Base-by-base conservation (phyloP, 2,888 invertebrate genomes). In the Eulithis prunata region DNA sequence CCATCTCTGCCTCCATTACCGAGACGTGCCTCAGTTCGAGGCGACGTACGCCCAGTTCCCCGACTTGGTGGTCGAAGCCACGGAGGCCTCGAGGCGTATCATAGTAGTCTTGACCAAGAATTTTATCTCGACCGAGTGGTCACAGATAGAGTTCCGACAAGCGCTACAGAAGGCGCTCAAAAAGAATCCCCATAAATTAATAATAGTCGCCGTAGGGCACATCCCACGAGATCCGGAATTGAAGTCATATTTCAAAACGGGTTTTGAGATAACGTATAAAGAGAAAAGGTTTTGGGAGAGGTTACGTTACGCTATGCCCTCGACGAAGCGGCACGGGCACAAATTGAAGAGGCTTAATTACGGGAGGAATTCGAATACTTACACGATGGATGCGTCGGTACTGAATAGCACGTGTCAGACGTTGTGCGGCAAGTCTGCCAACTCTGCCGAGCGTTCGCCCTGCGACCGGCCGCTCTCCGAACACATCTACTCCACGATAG, bases 241-340 rank as follows among this genome's bases (percentile, higher is more conserved):
- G 73, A 95, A 97, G 85, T 96, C 97, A 66, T 98, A 98, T 86
- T 94, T 99, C 71, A 96, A 98, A 89, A 97, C 97, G 71, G 96
- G 97, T 86, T 96, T 97, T 71, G 95, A 97, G 76, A 95, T 98
- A 79, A 95, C 96, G 77, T 97, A 97, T 96, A 97, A 97, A 82
- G 98, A 98, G 91, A 97, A 96, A 84, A 95, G 97, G 79, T 99
- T 99, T 93, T 98, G 98, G 98, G 98, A 98, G 87, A 96, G 98
- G 85, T 94, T 99, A 79, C 95, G 97, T 77, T 98, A 97, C 86
- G 96, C 97, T 69, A 96, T 98, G 95, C 98, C 98, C 68, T 95
- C 96, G 78, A 96, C 96, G 75, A 94, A 96, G 84, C 95, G 95
- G 72, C 94, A 90, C 83, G 89, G 92, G 68, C 91, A 93, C 74